Evolutionary conservation across 2,113 vertebrate species (phyloP).

Genomic region (Oryzias curvinotus): DNA sequence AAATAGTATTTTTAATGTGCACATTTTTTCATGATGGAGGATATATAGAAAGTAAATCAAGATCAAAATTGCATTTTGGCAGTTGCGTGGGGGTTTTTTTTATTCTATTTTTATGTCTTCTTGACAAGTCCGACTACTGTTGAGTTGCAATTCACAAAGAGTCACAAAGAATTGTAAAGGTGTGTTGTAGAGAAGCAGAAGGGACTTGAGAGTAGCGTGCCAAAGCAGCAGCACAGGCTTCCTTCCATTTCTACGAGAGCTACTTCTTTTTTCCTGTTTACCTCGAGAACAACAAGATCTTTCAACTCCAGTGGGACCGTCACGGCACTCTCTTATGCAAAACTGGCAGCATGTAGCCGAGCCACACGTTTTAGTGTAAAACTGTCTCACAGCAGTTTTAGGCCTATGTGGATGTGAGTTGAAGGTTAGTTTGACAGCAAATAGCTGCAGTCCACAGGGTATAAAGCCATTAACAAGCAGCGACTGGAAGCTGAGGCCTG

Average conservation of each 20-base stretch:
- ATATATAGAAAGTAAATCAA: too few relatives aligned
- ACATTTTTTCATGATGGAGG: too few relatives aligned
- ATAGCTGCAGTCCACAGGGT: slow-evolving; percentile 23
- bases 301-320: slow-evolving; percentile 1
- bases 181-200: neutral
- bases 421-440: slow-evolving; percentile 9
- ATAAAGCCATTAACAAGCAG: slow-evolving; percentile 24
- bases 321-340: neutral
- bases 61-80: too few relatives aligned
- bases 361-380: too few relatives aligned
- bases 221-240: neutral
- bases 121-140: too few relatives aligned
- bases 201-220: neutral
- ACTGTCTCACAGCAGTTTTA: neutral
- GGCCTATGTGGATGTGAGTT: slow-evolving; percentile 8
- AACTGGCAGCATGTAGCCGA: too few relatives aligned
- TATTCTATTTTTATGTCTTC: too few relatives aligned
- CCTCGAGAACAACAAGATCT: slow-evolving; percentile 15
- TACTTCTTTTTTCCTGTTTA: slow-evolving; percentile 38
- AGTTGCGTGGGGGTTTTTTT: too few relatives aligned
- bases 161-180: too few relatives aligned
- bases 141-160: too few relatives aligned
- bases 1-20: too few relatives aligned
- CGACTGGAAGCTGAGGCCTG: slow-evolving; percentile 3
- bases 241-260: slow-evolving; percentile 5